Base-by-base conservation (phyloP, 1,140 invertebrate species). In the Stratiolaelaps scimitus region DNA sequence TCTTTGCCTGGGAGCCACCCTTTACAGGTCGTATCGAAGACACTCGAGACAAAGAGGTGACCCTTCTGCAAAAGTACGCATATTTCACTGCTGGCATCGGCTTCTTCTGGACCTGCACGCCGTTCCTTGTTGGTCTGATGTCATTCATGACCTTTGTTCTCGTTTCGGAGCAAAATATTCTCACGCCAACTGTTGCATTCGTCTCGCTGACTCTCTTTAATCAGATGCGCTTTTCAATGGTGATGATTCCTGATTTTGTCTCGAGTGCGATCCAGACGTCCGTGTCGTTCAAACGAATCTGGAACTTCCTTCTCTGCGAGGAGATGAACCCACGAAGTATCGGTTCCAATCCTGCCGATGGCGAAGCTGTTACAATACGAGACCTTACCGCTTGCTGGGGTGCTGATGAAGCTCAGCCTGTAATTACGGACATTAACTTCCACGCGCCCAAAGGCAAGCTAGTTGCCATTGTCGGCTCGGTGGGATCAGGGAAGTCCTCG, bases 401-500 rank as follows among this genome's bases (percentile, higher is more conserved):
- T 10, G 34, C 34, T 47, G 60, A 69, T 64, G 68, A 69, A 45
- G 29, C 69, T 2, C 5, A 48, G 0, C 19, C 47, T 28, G 26
- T 28, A 6, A 68, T 73, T 1, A 26, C 68, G 43, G 69, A 73
- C 34, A 71, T 77, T 1, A 73, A 72, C 65, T 72, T 78, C 43
- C 65, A 65, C 44, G 70, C 72, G 19, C 69, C 70, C 5, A 74
- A 75, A 76, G 81, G 81, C 20, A 77, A 79, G 68, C 70, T 85
- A 23, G 73, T 85, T 66, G 84, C 83, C 29, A 77, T 87, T 26
- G 84, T 83, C 72, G 85, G 85, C 2, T 71, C 75, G 15, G 82
- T 86, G 7, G 84, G 83, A 17, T 77, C 79, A 71, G 85, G 85
- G 10, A 87, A 75, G 86, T 72, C 81, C 82, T 83, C 84, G 29